Conservation (phyloP, 2,888 invertebrate genomes). For the Dynastes hyllus region DNA sequence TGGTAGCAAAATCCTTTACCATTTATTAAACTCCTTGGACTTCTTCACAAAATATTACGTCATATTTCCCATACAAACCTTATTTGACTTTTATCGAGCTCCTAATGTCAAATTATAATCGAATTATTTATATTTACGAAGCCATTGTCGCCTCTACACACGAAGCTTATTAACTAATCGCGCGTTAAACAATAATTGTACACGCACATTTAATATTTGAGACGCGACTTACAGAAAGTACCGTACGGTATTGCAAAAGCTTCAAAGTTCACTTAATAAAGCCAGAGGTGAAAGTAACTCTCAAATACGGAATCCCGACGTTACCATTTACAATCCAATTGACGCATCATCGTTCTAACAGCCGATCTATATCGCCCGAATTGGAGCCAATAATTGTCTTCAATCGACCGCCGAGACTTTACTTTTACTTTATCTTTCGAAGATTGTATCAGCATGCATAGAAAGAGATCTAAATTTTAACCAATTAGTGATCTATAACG, state of each 20-base stretch:
- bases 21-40: no score
- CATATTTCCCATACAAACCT: no score
- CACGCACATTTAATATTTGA: not conserved
- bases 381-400: not conserved
- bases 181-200: no score
- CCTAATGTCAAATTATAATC: no score
- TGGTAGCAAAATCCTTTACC: no score
- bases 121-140: no score
- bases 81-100: no score
- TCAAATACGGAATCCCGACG: constrained; percentile 11
- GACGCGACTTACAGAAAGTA: not conserved
- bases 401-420: not conserved
- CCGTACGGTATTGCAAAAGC: not conserved
- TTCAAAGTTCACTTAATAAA: not conserved
- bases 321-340: not conserved
- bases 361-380: not conserved
- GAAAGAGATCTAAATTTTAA: no score
- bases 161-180: no score
- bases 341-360: not conserved
- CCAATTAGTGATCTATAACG: no score
- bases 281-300: not conserved
- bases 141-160: no score
- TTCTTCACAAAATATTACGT: no score
- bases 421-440: constrained; percentile 11
- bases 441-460: not conserved